These are phyloP conservation scores for Brachionus plicatilis DNA, from an alignment of 1,140 invertebrate species.

Conservation along the genomic window DNA sequence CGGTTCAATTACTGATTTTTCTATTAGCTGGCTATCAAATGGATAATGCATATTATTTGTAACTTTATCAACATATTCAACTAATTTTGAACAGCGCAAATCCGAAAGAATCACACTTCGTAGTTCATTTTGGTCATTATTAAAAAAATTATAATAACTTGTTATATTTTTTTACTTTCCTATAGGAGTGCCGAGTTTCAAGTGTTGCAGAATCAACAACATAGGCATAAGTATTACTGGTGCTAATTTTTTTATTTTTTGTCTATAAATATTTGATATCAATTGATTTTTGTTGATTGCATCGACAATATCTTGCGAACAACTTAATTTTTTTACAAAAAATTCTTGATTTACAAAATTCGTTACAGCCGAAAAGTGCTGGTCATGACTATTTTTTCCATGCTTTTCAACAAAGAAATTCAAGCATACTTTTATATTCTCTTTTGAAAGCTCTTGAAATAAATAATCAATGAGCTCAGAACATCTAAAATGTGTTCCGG, in stretches of 20 bases:
- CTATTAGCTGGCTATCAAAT: background rate
- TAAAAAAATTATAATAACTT: conserved; percentile 1
- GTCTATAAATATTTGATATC: background rate
- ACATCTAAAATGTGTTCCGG: background rate
- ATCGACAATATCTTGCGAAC: background rate
- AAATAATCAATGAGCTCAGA: background rate
- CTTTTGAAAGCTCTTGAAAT: background rate
- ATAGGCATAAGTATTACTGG: background rate
- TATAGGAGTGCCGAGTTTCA: background rate
- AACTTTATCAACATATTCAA: background rate
- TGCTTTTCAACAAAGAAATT: background rate
- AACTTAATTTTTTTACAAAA: background rate
- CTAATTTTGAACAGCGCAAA: background rate
- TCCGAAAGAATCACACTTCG: background rate
- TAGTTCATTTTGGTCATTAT: background rate
- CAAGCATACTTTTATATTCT: background rate
- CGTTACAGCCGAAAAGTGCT: background rate
- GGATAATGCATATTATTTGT: background rate
- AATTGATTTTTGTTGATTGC: conserved; percentile 5
- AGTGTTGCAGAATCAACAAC: background rate
- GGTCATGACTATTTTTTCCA: background rate
- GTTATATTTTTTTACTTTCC: background rate
- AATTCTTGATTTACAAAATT: background rate
- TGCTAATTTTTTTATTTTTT: background rate
- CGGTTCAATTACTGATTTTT: background rate